Base-by-base conservation (phyloP, 2,888 invertebrate genomes). In the Psylliodes chrysocephalus region DNA sequence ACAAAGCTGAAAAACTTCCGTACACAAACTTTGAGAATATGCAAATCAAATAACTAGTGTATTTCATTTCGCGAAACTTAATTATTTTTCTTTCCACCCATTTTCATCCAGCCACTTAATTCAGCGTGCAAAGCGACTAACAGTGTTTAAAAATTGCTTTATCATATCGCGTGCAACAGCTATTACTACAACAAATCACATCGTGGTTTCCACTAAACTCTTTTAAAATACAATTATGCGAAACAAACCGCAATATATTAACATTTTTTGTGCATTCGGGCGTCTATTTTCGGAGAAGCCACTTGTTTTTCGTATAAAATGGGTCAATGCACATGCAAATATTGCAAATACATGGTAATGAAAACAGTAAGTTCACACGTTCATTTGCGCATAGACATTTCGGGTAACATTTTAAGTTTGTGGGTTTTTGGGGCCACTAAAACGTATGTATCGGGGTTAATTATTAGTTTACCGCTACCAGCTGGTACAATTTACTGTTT, bases 101-200 rank as follows among this genome's bases (percentile, higher is more conserved):
- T 19, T 22, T 46, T 22, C 46, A 46, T 10, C 19, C 46, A 14
- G 22, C 22, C 22, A 46, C 14, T 46, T 46, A 46, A 46, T 22
- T 46, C 46, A 22, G 19, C 22, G 22, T 25, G 46, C 46, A 46
- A 46, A 46, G 22, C 46, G 22, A 22, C 22, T 46, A 22, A 14
- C 25, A 14, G 46, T 46, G 22, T 46, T 46, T 46, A 22, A 46
- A 46, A 46, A 46, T 46, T 19, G 12, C 19, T 46, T 25, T 46
- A 46, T 46, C 22, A 46, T 46, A n/a, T 46, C 46, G 46, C 46
- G 46, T 46, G 46, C 22, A 22, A 46, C 22, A 3, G 22, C 8
- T 22, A 22, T 19, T 17, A 46, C 22, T 14, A 8, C 46, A 44
- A 44, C 44, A 44, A 44, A 44, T 44, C 44, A 44, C 44, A 10